Base-by-base conservation (phyloP, 2,797 vertebrate species). In the Enteromius anoplus region DNA sequence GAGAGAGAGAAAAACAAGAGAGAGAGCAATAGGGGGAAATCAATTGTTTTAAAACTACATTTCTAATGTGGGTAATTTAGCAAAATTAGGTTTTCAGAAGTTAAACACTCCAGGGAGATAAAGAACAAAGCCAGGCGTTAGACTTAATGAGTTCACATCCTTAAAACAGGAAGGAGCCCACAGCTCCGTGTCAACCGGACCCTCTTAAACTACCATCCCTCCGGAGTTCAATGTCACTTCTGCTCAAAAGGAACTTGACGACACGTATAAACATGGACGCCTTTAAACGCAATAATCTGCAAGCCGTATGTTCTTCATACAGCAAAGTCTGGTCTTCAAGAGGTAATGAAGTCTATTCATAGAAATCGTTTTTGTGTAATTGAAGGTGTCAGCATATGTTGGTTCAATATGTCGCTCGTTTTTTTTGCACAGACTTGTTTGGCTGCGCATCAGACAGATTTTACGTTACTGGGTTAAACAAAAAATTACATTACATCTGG, bases 41-140 rank as follows among this genome's bases (percentile, higher is more conserved):
- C 88, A 88, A 91, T 91, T 92, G 92, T 93, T 93, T 93, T 92
- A 86, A 90, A 91, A 83, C 91, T 87, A 88, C 88, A 89, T 93
- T 91, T 88, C 86, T 93, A 91, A 93, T 92, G 89, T 84, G 88
- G 88, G 88, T 91, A 90, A 93, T 93, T 94, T 91, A 91, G 90
- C 82, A 90, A 92, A 91, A 93, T 91, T 60, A 87, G 90, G 90
- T 90, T 93, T 92, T 84, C 90, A 88, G 91, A 92, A 92, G 89
- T 90, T 89, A 87, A 45, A 83, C 83, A 82, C 90, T 89, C 89
- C 86, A 83, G 89, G 90, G 89, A 90, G 87, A 87, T 90, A 82
- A 69, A 23, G 75, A 89, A 89, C 86, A 89, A 91, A 92, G 92
- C 55, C 89, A 88, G 90, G 55, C 26, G 15, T 73, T 26, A 75